Evolutionary conservation across 2,888 invertebrate species (phyloP).

Genomic region (Leptinotarsa juncta): DNA sequence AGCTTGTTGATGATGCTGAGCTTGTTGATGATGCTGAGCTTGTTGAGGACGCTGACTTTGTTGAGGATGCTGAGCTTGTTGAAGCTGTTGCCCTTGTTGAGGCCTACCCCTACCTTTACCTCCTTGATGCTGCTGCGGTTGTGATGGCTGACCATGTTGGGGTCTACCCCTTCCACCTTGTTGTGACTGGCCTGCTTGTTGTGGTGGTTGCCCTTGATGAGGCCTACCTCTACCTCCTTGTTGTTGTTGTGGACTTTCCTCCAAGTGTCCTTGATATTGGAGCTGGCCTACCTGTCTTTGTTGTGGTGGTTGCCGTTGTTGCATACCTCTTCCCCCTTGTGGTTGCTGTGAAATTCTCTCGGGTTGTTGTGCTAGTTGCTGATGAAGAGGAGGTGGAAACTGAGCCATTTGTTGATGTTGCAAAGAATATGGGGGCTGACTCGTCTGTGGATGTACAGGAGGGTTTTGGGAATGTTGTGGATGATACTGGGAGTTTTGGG

Average conservation of each 20-base stretch:
- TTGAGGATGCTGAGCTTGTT: background rate
- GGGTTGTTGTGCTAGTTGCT: background rate
- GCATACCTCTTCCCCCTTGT: no score
- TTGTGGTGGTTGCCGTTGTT: background rate
- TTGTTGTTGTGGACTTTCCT: conserved; percentile 30
- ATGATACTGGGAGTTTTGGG: no score
- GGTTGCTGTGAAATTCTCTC: background rate
- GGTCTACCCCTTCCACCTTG: background rate
- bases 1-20: no score
- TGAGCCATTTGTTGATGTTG: background rate
- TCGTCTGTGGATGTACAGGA: conserved; percentile 10
- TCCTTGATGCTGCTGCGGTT: conserved; percentile 23
- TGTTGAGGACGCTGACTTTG: background rate
- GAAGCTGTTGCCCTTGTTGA: background rate
- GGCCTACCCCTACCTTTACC: background rate
- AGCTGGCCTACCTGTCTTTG: background rate
- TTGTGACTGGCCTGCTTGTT: background rate
- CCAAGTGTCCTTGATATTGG: conserved; percentile 8
- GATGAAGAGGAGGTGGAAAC: no score
- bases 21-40: no score
- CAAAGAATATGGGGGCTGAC: background rate
- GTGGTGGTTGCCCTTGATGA: background rate
- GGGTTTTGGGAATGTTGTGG: background rate
- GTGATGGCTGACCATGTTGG: background rate
- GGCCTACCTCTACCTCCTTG: conserved; percentile 30